A percentile compares a stretch with the other conserved stretches of the same genome.
Conservation (phyloP, 2,797 vertebrate species). For the Tadarida brasiliensis region DNA sequence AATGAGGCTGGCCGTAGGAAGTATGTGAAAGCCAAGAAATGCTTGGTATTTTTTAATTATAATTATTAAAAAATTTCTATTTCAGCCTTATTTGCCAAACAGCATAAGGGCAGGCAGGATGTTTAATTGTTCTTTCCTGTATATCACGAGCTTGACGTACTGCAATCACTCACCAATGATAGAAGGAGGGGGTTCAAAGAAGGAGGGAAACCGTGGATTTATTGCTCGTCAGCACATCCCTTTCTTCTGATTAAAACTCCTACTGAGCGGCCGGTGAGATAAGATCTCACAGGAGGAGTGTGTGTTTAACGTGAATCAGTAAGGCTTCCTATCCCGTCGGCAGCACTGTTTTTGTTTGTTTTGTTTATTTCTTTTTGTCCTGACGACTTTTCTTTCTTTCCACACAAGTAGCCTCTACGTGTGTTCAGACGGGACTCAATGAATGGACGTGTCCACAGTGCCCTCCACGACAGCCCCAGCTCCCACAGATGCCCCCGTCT, state of each 20-base stretch:
- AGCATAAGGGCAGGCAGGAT: fast-evolving
- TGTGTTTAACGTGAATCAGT: too few relatives aligned
- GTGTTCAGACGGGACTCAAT: fast-evolving
- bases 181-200: too few relatives aligned
- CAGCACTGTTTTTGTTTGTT: background rate
- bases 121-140: background rate
- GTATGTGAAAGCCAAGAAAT: background rate
- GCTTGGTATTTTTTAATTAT: background rate
- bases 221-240: fast-evolving
- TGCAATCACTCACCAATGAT: fast-evolving
- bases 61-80: background rate
- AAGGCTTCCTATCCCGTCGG: too few relatives aligned
- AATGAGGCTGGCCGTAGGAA: too few relatives aligned
- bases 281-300: fast-evolving
- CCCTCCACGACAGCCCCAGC: background rate
- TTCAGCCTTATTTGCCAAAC: background rate
- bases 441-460: fast-evolving
- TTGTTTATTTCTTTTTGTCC: background rate
- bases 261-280: fast-evolving
- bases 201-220: fast-evolving
- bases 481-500: fast-evolving
- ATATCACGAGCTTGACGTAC: fast-evolving
- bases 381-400: background rate
- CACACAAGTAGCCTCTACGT: too few relatives aligned
- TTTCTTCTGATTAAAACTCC: background rate